Base-by-base conservation (phyloP, 2,113 vertebrate species). In the Orientallactaga bullata region DNA sequence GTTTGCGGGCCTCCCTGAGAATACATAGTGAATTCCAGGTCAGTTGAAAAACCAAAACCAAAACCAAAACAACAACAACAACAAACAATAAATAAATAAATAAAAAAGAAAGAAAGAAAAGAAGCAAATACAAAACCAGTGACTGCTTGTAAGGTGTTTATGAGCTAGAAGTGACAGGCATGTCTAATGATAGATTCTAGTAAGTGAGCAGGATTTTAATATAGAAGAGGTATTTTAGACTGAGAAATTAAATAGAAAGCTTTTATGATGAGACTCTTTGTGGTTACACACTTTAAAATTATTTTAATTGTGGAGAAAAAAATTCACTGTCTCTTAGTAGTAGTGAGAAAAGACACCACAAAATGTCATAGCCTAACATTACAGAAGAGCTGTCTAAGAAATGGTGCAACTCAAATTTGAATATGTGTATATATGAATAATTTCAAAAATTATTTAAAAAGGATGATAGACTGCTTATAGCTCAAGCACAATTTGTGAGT, bases 181-280 rank as follows among this genome's bases (percentile, higher is more conserved):
- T 32, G 1, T 60, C 78, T 73, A 65, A 88, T 93, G 32, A 63
- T 3, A 35, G 23, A 24, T 79, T 90, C 42, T 61, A 47, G 37
- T 51, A 80, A 74, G 63, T 91, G 47, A 85, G 83, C 28, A 51
- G 68, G 83, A 85, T 85, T 85, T 85, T 72, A 85, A 73, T 68
- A 73, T 68, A 77, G 32, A 47, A 60, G 51, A 90, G 51, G 28
- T 76, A 77, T 72, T 85, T 13, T 72, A 72, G 55, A 24, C 18
- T 26, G 39, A 88, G 32, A 93, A 88, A 87, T 13, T 37, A 68
- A 42, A 71, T 37, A 1, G 85, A 77, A 85, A 6, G 6, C 20
- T 80, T 26, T 17, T 30, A 28, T 71, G 58, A 37, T 76, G 61
- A 47, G 3, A 32, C 26, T 72, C 24, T 3, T 21, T 86, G 26